These are phyloP conservation scores for Triops longicaudatus DNA, from an alignment of 1,140 invertebrate species.

Conservation along the genomic window DNA sequence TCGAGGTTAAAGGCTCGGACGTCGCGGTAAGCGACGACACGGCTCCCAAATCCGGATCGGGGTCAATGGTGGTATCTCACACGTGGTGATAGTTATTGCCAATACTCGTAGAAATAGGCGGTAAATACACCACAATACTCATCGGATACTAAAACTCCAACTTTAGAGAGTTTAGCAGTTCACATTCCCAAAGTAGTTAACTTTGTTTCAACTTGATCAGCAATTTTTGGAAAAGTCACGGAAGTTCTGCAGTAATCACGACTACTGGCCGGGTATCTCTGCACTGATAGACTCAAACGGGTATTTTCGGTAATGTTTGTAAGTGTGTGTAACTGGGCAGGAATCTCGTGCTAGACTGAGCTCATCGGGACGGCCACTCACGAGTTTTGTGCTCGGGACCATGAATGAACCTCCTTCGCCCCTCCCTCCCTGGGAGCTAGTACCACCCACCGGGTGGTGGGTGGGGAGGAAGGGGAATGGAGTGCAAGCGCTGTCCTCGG, in stretches of 20 bases:
- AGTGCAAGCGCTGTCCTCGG: not conserved
- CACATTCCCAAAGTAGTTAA: no score
- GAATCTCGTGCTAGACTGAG: not conserved
- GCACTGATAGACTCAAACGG: no score
- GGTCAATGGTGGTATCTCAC: slow-evolving; percentile 6
- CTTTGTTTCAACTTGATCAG: no score
- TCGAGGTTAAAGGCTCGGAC: not conserved
- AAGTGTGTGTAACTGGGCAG: not conserved
- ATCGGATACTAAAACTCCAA: no score
- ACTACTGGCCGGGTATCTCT: no score
- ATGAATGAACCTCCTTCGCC: not conserved
- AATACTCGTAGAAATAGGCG: not conserved
- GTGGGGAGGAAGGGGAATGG: not conserved
- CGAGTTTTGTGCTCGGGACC: not conserved
- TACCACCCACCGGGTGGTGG: not conserved
- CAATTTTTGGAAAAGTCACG: no score
- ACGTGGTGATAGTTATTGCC: no score
- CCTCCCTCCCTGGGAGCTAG: no score
- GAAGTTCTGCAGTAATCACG: no score
- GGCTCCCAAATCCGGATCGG: not conserved
- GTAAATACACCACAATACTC: not conserved
- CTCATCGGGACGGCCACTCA: not conserved
- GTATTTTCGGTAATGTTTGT: no score
- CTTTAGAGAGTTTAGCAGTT: no score
- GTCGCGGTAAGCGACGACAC: not conserved